Conservation (phyloP, 2,888 invertebrate species). For the Aspidiotus rigidus region DNA sequence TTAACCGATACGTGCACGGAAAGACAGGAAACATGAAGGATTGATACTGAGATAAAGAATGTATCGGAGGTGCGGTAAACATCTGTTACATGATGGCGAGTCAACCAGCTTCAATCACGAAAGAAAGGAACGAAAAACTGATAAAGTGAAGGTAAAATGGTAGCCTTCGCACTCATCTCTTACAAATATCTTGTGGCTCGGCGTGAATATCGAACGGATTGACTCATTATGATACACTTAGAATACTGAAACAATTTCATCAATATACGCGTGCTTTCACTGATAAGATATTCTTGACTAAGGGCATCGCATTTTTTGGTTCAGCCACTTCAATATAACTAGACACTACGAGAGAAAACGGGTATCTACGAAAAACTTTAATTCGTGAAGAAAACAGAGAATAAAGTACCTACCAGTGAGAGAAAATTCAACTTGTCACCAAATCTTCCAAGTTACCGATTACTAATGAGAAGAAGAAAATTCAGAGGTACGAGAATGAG, state of each 20-base stretch:
- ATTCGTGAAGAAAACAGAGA: background rate
- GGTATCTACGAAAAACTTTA: background rate
- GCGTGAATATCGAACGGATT: too few species aligned
- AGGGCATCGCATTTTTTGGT: background rate
- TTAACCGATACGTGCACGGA: background rate
- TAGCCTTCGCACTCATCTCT: too few species aligned
- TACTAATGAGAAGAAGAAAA: background rate
- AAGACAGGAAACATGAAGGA: background rate
- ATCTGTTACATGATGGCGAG: background rate
- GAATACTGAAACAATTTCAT: background rate
- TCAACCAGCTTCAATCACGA: background rate
- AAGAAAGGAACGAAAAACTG: background rate
- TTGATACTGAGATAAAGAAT: too few species aligned
- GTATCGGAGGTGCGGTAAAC: background rate
- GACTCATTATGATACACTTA: background rate
- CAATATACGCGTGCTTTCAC: slow-evolving; percentile 7
- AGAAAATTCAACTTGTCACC: slow-evolving; percentile 7
- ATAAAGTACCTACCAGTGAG: background rate
- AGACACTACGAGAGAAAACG: background rate
- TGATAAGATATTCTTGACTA: slow-evolving; percentile 1
- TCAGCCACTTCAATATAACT: background rate
- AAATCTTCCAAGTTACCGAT: slow-evolving; percentile 1
- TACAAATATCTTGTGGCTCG: too few species aligned
- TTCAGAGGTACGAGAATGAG: too few species aligned
- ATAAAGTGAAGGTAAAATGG: too few species aligned